These are phyloP conservation scores for Callopanchax toddi DNA, from an alignment of 2,113 vertebrate species.

Conservation along the genomic window DNA sequence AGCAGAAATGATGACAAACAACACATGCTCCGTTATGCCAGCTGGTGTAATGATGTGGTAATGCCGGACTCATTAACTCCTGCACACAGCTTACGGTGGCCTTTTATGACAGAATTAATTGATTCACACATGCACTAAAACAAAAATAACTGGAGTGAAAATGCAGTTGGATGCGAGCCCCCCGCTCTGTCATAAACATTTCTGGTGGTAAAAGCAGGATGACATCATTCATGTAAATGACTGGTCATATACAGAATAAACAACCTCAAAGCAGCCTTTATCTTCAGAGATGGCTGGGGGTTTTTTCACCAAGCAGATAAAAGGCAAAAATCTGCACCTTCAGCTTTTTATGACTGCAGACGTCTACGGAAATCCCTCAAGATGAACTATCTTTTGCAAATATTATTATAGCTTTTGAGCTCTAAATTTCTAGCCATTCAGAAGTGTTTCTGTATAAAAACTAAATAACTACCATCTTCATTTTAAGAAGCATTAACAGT, in stretches of 20 bases:
- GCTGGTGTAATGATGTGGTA: conserved; percentile 98
- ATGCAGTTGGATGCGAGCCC: conserved; percentile 88
- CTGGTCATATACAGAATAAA: conserved; percentile 47
- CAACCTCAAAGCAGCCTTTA: conserved; percentile 30
- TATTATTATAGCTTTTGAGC: too few relatives aligned
- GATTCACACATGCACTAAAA: conserved; percentile 98
- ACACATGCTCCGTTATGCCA: conserved; percentile 96
- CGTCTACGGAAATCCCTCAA: too few relatives aligned
- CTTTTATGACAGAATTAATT: conserved; percentile 98
- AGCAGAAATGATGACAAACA: conserved; percentile 99
- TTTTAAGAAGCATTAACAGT: too few relatives aligned
- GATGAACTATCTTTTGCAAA: too few relatives aligned
- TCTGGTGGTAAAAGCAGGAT: conserved; percentile 63
- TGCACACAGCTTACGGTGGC: conserved; percentile 96
- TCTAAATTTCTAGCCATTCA: too few relatives aligned
- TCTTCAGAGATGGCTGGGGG: conserved; percentile 24
- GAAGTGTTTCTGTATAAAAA: too few relatives aligned
- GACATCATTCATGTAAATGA: conserved; percentile 55
- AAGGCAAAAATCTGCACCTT: too few relatives aligned
- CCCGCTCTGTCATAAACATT: conserved; percentile 86
- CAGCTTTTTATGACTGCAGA: too few relatives aligned
- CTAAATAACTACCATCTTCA: too few relatives aligned
- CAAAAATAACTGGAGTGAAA: conserved; percentile 94
- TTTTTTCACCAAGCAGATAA: background rate
- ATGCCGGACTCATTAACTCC: conserved; percentile 98